Base-by-base conservation (phyloP, 1,140 invertebrate species). In the Tyrophagus putrescentiae region DNA sequence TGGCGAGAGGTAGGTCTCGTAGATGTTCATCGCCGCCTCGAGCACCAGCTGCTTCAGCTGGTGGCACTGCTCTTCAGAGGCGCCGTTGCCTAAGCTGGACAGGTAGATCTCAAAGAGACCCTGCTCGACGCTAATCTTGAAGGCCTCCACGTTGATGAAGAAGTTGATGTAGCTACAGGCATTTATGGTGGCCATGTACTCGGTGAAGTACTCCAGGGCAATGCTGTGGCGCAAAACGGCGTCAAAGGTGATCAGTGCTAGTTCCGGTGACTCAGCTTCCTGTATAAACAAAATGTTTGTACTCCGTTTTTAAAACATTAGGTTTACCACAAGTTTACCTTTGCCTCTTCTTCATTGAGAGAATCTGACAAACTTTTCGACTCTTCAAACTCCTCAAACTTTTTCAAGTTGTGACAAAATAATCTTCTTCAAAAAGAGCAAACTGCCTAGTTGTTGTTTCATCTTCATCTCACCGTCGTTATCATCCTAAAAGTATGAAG, bases 361-460 rank as follows among this genome's bases (percentile, higher is more conserved):
- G 27, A 33, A 34, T 57, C 21, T 34, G 16, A 1, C 21, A 1
- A 36, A 58, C 36, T 45, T 23, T 42, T 58, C 6, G 18, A 25
- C 42, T 25, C 33, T 44, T 58, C 36, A 21, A 18, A 42, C 21
- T 57, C 39, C 16, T 42, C 57, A 18, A 58, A 27, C 16, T 57
- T 57, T 57, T 42, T 68, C 64, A 18, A 70, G 57, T 11, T 65
- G 60, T 4, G 62, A 77, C 61, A 86, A 82, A 59, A 87, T 78
- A 44, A 87, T 77, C 68, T 83, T 82, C 57, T 81, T 77, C 1
- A 93, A 77, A 74, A 87, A 93, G 54, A 82, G 75, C 36, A 94
- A 74, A 69, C 86, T 91, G 41, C 84, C 87, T n/a, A 94, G 70
- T 70, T 91, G 87, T 65, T 89, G 86, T 68, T 91, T 88, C 29